phyloP scores from a whole-genome alignment of 2,113 vertebrate genomes.

The Casuarius casuarius region DNA sequence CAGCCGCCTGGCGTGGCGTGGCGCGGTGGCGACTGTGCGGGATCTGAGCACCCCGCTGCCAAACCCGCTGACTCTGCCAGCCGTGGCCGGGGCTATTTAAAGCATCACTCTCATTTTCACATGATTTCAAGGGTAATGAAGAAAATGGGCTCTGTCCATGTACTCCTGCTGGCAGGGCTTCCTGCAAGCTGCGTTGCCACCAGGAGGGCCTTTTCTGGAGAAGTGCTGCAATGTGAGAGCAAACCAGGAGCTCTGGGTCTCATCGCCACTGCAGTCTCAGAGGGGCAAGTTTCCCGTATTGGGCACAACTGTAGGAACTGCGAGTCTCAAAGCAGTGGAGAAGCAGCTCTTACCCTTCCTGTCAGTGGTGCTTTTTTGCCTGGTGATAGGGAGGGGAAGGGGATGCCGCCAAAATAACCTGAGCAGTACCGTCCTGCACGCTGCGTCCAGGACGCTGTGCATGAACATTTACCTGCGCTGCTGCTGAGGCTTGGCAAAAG shows the following conservation, averaged over 20 bases:
- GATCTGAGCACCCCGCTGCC: background rate
- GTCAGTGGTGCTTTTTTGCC: background rate
- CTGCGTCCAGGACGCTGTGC: background rate
- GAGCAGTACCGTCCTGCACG: background rate
- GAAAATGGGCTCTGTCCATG: background rate
- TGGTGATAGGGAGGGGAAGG: background rate
- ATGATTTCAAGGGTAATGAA: constrained; percentile 13
- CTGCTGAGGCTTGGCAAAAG: too few species aligned
- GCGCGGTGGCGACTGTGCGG: background rate
- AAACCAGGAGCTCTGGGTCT: background rate
- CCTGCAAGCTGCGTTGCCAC: background rate
- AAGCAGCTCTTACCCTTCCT: background rate
- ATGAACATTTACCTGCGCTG: background rate
- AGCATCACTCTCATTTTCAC: constrained; percentile 19
- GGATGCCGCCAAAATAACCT: background rate
- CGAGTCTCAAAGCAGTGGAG: background rate
- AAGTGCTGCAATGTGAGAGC: background rate
- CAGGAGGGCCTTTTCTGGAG: background rate
- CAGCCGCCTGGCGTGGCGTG: background rate
- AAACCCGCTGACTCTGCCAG: background rate
- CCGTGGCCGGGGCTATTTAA: background rate
- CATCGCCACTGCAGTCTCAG: too few species aligned
- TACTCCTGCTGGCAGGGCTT: background rate
- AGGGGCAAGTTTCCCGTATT: background rate
- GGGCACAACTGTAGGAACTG: background rate